A percentile compares a stretch with the other conserved stretches of the same genome.
These are phyloP conservation scores for Holothuria leucospilota DNA, from an alignment of 53 echinoderm and acorn worm species.

Conservation along the genomic window DNA sequence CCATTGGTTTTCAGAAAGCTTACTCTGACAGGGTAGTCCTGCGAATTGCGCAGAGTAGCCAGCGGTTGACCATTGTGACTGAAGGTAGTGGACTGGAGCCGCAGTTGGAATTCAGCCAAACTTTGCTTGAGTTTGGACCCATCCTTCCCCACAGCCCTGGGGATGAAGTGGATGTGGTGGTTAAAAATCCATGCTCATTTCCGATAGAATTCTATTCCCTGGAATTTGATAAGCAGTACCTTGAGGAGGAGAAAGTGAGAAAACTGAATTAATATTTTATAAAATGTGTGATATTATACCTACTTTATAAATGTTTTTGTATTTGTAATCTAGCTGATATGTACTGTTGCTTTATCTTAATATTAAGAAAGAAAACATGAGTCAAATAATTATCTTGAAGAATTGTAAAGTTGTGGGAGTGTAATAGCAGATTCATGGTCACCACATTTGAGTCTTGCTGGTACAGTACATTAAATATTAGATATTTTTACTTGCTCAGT, in stretches of 20 bases:
- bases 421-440: too few relatives aligned
- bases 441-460: too few relatives aligned
- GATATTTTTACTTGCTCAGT: too few relatives aligned
- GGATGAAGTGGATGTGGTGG: constrained; percentile 92
- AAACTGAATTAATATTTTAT: background rate
- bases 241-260: constrained; percentile 95
- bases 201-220: constrained; percentile 98
- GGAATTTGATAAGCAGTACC: constrained; percentile 97
- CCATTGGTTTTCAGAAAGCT: constrained; percentile 68
- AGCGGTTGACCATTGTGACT: constrained; percentile 88
- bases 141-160: constrained; percentile 96
- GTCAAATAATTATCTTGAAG: too few relatives aligned
- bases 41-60: constrained; percentile 91
- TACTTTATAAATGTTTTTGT: background rate
- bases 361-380: too few relatives aligned
- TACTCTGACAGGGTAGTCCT: constrained; percentile 87
- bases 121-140: constrained; percentile 98
- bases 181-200: constrained; percentile 92
- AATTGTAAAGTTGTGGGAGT: too few relatives aligned
- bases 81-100: constrained; percentile 93
- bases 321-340: background rate
- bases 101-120: constrained; percentile 82
- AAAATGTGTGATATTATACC: background rate
- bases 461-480: too few relatives aligned
- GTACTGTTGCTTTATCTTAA: too few relatives aligned